These are phyloP conservation scores for Ophion costatus DNA, from an alignment of 2,888 invertebrate species.

Conservation along the genomic window DNA sequence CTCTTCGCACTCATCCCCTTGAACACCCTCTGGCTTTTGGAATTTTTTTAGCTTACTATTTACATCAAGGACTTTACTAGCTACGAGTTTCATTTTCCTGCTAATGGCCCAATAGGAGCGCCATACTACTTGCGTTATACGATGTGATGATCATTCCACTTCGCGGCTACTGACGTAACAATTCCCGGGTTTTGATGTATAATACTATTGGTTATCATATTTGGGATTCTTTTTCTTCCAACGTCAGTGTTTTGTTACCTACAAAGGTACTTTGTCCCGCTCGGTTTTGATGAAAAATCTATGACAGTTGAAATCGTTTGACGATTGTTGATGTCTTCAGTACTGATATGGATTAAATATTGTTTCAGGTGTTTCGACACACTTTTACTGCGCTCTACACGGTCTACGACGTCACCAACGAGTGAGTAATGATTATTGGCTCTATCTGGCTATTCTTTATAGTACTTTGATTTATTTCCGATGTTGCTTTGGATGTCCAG, in stretches of 20 bases:
- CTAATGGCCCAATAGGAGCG: conserved; percentile 33
- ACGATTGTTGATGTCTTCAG: not conserved
- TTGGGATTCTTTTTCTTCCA: conserved; percentile 3
- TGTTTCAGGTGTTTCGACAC: conserved; percentile 92
- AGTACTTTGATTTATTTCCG: not conserved
- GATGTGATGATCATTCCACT: conserved; percentile 20
- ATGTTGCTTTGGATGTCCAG: too few species aligned
- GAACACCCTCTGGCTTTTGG: not conserved
- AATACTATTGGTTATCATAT: conserved; percentile 33
- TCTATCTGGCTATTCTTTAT: not conserved
- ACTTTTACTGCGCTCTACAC: conserved; percentile 95
- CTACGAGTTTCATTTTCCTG: conserved; percentile 49
- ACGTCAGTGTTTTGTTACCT: not conserved
- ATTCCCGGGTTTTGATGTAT: conserved; percentile 27
- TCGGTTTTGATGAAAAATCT: not conserved
- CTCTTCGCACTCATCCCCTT: not conserved
- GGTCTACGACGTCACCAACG: conserved; percentile 95
- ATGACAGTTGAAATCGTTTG: not conserved
- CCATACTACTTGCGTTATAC: conserved; percentile 21
- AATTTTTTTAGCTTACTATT: conserved; percentile 21
- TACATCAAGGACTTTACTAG: conserved; percentile 23
- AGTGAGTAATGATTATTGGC: conserved; percentile 86
- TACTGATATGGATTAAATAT: conserved; percentile 59
- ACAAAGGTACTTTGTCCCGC: too few species aligned
- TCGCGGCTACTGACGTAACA: not conserved